phyloP scores from a whole-genome alignment of 2,797 vertebrate species.

The Hydrocynus forskahlii region DNA sequence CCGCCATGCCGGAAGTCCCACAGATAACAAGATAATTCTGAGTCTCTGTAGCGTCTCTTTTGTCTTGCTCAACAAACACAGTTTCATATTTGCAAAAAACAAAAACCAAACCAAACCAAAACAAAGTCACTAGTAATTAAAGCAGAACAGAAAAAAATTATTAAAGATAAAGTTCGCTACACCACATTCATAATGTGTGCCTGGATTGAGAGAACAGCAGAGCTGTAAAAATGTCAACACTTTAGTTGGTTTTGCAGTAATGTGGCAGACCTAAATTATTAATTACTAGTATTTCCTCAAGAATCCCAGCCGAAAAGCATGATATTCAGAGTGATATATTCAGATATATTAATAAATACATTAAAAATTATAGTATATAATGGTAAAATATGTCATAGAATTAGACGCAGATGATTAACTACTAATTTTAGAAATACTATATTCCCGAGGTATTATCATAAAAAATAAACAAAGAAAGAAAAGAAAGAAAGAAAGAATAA shows the following conservation, averaged over 20 bases:
- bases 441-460: too few species aligned
- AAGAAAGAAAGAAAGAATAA: too few species aligned
- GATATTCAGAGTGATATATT: too few species aligned
- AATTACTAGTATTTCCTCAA: neutral
- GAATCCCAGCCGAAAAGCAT: too few species aligned
- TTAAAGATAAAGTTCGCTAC: neutral
- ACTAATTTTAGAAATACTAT: too few species aligned
- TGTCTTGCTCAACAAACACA: neutral
- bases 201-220: neutral
- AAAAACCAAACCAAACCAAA: too few species aligned
- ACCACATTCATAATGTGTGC: neutral
- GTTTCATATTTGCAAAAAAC: neutral
- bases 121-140: neutral
- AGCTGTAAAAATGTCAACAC: neutral
- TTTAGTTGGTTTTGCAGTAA: neutral
- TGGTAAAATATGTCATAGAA: too few species aligned
- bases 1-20: neutral
- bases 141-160: neutral
- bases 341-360: too few species aligned
- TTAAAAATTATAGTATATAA: too few species aligned
- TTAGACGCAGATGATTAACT: too few species aligned
- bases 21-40: neutral
- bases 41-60: neutral
- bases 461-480: too few species aligned
- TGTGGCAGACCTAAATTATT: neutral